Evolutionary conservation across 1,140 invertebrate genomes (phyloP).

Genomic region (Drosophila ambigua): DNA sequence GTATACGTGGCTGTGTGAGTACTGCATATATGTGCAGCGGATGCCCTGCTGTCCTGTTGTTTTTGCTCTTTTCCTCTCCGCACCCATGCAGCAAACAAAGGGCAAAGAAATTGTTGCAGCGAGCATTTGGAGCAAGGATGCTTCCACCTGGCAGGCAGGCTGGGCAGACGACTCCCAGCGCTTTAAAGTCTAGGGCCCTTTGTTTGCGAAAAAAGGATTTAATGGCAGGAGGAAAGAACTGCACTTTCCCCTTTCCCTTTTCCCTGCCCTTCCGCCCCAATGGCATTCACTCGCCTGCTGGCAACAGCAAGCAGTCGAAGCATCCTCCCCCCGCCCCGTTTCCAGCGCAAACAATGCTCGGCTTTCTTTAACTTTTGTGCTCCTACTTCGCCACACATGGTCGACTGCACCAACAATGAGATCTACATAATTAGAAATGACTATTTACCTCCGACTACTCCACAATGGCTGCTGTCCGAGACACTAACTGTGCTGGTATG

Average conservation of each 20-base stretch:
- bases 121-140: slow-evolving; percentile 58
- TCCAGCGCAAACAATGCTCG: slow-evolving; percentile 12
- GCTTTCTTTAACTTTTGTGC: slow-evolving; percentile 47
- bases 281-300: slow-evolving; percentile 7
- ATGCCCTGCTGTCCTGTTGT: slow-evolving; percentile 28
- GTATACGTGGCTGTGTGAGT: neutral
- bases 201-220: slow-evolving; percentile 56
- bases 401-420: slow-evolving; percentile 52
- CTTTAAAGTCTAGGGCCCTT: slow-evolving; percentile 52
- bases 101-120: slow-evolving; percentile 60
- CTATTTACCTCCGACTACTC: slow-evolving; percentile 57
- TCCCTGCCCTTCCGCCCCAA: slow-evolving; percentile 7
- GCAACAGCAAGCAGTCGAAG: slow-evolving; percentile 41
- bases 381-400: slow-evolving; percentile 2
- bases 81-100: slow-evolving; percentile 49
- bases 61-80: slow-evolving; percentile 38
- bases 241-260: slow-evolving; percentile 17
- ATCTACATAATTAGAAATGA: slow-evolving; percentile 66
- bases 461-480: slow-evolving; percentile 39
- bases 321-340: slow-evolving; percentile 18
- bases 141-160: slow-evolving; percentile 15
- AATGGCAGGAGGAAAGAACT: slow-evolving; percentile 41
- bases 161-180: slow-evolving; percentile 7
- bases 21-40: slow-evolving; percentile 9
- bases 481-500: neutral